Conservation (phyloP, 2,113 vertebrate species). For the Chlamydotis undulata region DNA sequence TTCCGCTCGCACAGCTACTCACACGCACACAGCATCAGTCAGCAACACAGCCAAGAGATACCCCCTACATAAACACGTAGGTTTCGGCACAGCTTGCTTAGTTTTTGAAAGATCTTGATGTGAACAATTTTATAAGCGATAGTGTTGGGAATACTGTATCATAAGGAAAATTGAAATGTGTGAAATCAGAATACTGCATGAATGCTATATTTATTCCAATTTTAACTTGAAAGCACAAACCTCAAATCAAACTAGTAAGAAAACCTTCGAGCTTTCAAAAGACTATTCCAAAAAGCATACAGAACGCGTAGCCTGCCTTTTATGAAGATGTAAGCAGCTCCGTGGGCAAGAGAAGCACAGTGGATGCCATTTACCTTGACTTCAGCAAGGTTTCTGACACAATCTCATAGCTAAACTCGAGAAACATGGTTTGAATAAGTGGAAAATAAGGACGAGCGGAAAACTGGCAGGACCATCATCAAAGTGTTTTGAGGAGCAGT, state of each 20-base stretch:
- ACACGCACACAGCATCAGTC: background rate
- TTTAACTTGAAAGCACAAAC: background rate
- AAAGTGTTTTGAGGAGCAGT: background rate
- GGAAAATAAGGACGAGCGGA: background rate
- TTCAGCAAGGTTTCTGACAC: background rate
- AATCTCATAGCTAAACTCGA: fast-evolving
- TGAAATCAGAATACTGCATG: background rate
- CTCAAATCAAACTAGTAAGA: background rate
- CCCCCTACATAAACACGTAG: no score
- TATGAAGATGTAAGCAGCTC: background rate
- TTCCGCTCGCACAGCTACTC: background rate
- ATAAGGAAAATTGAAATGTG: background rate
- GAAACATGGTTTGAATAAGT: background rate
- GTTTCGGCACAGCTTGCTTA: background rate
- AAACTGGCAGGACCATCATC: background rate
- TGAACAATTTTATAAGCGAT: background rate
- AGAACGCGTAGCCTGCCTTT: background rate
- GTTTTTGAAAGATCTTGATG: background rate
- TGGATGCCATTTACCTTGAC: background rate
- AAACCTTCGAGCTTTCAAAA: background rate
- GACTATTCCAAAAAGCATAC: background rate
- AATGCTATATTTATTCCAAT: background rate
- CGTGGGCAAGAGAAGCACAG: background rate
- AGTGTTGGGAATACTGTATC: background rate
- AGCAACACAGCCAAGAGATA: background rate